phyloP scores from a whole-genome alignment of 2,113 vertebrate genomes.

The Chloebia gouldiae region DNA sequence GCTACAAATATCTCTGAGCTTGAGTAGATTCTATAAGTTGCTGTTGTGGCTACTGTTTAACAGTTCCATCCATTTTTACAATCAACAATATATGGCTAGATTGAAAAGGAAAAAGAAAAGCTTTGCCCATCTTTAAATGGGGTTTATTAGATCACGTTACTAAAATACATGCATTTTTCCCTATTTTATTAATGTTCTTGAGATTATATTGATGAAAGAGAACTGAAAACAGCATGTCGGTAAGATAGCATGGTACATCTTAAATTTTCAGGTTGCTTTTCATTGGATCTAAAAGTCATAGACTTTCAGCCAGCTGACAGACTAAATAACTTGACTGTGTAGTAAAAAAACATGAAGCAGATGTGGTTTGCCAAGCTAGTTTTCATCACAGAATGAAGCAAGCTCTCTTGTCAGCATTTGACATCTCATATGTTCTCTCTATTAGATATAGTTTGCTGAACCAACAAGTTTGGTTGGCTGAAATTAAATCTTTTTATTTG shows the following conservation, averaged over 20 bases:
- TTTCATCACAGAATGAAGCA: background rate
- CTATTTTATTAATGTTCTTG: background rate
- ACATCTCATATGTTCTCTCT: background rate
- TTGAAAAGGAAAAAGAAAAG: background rate
- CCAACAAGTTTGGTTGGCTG: background rate
- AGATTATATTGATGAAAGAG: background rate
- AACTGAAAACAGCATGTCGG: background rate
- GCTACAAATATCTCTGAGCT: background rate
- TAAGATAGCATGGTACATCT: background rate
- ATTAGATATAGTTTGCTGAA: background rate
- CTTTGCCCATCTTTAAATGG: background rate
- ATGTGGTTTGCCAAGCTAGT: background rate
- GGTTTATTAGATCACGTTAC: background rate
- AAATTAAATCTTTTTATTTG: background rate
- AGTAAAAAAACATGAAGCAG: background rate
- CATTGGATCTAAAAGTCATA: background rate
- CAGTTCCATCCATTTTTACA: background rate
- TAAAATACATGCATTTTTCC: background rate
- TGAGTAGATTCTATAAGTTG: background rate
- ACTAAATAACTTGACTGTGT: background rate
- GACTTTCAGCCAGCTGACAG: background rate
- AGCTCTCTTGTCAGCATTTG: background rate
- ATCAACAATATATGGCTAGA: background rate
- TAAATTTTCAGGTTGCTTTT: background rate
- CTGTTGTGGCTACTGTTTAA: background rate